These are phyloP conservation scores for Polypterus senegalus DNA, from an alignment of 2,113 vertebrate species.

Conservation along the genomic window DNA sequence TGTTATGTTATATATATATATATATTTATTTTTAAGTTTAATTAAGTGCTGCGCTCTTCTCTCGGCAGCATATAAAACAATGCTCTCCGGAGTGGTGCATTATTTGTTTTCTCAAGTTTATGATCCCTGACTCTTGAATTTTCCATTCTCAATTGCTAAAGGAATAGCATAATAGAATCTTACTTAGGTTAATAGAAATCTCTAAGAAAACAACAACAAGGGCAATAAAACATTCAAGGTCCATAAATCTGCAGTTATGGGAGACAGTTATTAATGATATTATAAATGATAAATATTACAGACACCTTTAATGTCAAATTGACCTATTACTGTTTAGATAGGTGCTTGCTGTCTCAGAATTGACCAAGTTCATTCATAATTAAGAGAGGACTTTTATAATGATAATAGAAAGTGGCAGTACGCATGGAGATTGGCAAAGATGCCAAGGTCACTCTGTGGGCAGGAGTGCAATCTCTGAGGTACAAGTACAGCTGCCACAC, in stretches of 20 bases:
- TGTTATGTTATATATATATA: neutral
- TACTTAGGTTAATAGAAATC: neutral
- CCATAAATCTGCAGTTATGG: neutral
- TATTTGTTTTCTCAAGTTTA: slow-evolving; percentile 5
- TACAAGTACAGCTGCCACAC: neutral
- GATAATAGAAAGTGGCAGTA: neutral
- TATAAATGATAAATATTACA: neutral
- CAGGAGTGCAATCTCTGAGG: neutral
- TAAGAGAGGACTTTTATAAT: neutral
- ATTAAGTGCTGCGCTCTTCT: neutral
- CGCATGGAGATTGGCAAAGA: neutral
- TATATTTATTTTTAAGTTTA: neutral
- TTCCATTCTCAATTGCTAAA: slow-evolving; percentile 4
- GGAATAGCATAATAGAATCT: slow-evolving; percentile 1
- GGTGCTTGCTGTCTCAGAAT: neutral
- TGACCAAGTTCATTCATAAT: neutral
- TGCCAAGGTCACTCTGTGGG: neutral
- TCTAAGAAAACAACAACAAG: slow-evolving; percentile 2
- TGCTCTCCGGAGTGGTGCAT: neutral
- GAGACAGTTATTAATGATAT: neutral
- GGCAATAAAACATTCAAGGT: neutral
- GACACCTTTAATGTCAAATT: neutral
- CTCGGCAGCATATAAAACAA: slow-evolving; percentile 4
- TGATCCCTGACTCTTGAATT: slow-evolving; percentile 7
- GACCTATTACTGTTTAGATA: neutral